A percentile compares a stretch with the other conserved stretches of the same genome.
These are phyloP conservation scores for Brachyrhaphis roseni DNA, from an alignment of 2,797 vertebrate species.

Conservation along the genomic window DNA sequence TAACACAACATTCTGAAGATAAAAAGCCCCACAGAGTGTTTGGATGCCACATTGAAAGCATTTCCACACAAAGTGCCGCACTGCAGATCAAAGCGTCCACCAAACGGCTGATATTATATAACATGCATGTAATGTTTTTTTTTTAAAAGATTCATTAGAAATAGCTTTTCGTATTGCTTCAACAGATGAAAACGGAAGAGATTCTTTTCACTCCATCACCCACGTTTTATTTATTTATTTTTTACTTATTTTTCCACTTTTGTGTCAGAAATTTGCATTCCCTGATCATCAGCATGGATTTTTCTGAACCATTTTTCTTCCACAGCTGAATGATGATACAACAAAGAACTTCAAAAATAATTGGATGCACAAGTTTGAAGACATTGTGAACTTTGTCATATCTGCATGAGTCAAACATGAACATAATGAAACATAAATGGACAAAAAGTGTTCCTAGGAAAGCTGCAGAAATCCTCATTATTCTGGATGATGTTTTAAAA, in stretches of 20 bases:
- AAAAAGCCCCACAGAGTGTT: conserved; percentile 1
- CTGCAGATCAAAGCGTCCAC: conserved; percentile 25
- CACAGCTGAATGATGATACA: not conserved
- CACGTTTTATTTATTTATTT: not conserved
- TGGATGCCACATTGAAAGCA: conserved; percentile 20
- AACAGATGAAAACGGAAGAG: conserved; percentile 26
- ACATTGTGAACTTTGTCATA: not conserved
- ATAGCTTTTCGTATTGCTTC: conserved; percentile 23
- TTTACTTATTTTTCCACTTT: not conserved
- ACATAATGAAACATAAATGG: not conserved
- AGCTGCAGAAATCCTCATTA: not conserved
- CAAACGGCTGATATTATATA: conserved; percentile 39
- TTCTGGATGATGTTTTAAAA: not conserved
- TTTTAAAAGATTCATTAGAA: conserved; percentile 17
- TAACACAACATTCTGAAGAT: not conserved
- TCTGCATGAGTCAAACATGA: not conserved
- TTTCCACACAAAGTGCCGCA: conserved; percentile 7
- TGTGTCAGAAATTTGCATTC: not conserved
- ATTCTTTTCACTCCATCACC: conserved; percentile 9
- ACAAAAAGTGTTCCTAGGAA: not conserved
- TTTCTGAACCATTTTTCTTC: not conserved
- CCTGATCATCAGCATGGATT: not conserved
- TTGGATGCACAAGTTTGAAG: not conserved
- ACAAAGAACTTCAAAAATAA: not conserved
- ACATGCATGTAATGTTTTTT: conserved; percentile 21